These are phyloP conservation scores for Petroica traversi DNA, from an alignment of 2,113 vertebrate species.

Conservation along the genomic window DNA sequence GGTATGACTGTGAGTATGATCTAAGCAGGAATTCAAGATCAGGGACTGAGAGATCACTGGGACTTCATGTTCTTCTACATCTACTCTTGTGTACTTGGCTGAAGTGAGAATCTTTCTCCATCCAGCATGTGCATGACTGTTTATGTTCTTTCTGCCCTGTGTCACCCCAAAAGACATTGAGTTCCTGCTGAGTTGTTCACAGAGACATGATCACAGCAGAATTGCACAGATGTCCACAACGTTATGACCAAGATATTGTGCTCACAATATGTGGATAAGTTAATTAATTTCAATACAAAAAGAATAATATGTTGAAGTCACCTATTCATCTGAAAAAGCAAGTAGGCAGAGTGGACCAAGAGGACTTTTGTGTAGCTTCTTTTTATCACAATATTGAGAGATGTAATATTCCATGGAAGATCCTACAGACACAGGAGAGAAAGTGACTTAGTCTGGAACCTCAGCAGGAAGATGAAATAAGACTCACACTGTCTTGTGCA, in stretches of 20 bases:
- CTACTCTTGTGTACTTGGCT: background rate
- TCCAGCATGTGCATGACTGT: background rate
- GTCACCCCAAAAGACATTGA: background rate
- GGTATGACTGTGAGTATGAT: background rate
- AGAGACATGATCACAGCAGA: background rate
- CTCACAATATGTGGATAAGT: background rate
- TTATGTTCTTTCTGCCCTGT: background rate
- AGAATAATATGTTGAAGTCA: background rate
- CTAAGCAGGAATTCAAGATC: background rate
- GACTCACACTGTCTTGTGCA: background rate
- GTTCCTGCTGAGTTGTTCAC: background rate
- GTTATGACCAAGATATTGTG: background rate
- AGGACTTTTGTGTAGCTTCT: background rate
- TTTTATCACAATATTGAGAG: background rate
- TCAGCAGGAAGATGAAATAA: background rate
- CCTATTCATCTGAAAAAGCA: background rate
- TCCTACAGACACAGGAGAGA: accelerated
- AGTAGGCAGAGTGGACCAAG: background rate
- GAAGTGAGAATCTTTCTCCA: background rate
- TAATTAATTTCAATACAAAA: background rate
- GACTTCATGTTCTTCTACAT: background rate
- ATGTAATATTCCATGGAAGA: background rate
- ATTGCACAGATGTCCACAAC: background rate
- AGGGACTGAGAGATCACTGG: background rate
- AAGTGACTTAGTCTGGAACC: background rate